phyloP scores from a whole-genome alignment of 2,888 invertebrate species.

The Uropetala carovei region DNA sequence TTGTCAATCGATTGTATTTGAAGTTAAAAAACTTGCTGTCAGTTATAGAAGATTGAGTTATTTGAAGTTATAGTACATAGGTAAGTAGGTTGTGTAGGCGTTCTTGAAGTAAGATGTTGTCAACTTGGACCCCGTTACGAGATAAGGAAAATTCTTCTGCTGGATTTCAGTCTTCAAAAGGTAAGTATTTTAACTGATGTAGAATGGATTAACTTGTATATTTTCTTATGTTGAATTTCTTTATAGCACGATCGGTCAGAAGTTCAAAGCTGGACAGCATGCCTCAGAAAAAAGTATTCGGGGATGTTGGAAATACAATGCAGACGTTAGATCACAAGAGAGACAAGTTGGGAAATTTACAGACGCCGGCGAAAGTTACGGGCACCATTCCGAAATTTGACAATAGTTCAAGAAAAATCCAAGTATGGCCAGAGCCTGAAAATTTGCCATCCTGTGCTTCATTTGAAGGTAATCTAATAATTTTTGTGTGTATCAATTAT shows the following conservation, averaged over 20 bases:
- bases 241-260: neutral
- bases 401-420: neutral
- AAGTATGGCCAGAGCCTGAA: slow-evolving; percentile 11
- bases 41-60: neutral
- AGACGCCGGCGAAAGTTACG: neutral
- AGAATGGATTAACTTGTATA: neutral
- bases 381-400: neutral
- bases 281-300: neutral
- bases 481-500: neutral
- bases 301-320: slow-evolving; percentile 10
- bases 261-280: neutral
- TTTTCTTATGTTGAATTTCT: neutral
- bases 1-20: neutral
- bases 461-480: neutral
- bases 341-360: neutral
- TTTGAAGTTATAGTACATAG: too few relatives aligned
- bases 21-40: neutral
- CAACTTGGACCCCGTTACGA: neutral
- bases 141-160: neutral
- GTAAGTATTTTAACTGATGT: neutral
- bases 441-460: neutral
- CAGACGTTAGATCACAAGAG: neutral
- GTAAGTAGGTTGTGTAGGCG: neutral
- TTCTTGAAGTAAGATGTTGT: neutral
- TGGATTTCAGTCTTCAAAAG: neutral